Evolutionary conservation across 2,113 vertebrate genomes (phyloP).

Genomic region (Pedetes capensis): DNA sequence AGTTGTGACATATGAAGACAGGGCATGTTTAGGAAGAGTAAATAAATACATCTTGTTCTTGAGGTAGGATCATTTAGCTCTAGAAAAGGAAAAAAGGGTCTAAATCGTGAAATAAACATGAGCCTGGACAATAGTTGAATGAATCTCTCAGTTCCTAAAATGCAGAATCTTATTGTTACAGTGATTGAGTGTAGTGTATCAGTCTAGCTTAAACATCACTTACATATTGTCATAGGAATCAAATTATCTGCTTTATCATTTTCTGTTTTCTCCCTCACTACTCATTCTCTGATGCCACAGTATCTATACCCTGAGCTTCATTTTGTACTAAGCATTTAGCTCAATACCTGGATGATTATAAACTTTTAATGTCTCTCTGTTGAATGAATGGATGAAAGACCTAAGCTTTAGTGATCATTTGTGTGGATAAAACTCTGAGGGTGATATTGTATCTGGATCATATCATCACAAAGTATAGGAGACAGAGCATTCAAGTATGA

Average conservation of each 20-base stretch:
- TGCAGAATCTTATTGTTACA: background rate
- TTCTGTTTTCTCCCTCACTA: background rate
- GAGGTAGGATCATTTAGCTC: background rate
- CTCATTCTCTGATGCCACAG: background rate
- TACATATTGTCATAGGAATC: background rate
- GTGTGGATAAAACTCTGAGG: background rate
- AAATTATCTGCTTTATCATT: background rate
- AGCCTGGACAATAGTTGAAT: background rate
- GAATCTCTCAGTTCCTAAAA: background rate
- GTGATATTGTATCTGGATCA: background rate
- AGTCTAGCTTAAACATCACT: background rate
- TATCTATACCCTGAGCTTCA: background rate
- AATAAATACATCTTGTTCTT: conserved; percentile 11
- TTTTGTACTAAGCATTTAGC: background rate
- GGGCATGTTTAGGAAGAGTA: background rate
- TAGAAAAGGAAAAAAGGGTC: background rate
- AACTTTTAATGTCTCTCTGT: background rate
- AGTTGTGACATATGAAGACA: background rate
- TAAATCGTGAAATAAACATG: background rate
- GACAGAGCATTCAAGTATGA: background rate
- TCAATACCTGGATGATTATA: background rate
- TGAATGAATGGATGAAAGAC: background rate
- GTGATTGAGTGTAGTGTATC: background rate
- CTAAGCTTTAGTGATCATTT: background rate
- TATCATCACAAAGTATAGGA: background rate